These are phyloP conservation scores for Salticus scenicus DNA, from an alignment of 2,888 invertebrate species.

Conservation along the genomic window DNA sequence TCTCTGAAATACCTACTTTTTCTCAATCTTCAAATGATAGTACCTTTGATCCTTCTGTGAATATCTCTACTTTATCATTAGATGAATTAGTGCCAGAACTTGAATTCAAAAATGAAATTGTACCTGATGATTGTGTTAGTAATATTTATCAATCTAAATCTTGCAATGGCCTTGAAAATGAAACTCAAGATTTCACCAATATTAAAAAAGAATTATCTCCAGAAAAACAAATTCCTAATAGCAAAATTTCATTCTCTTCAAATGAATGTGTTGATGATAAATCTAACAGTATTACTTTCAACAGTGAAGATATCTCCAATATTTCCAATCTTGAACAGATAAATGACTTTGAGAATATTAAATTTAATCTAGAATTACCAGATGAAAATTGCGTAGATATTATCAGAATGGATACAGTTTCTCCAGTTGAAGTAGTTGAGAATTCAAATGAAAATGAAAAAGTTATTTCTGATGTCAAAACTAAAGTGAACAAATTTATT, in stretches of 20 bases:
- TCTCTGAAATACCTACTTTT: not conserved
- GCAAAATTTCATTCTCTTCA: not conserved
- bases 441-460: not conserved
- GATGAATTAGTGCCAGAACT: not conserved
- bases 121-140: not conserved
- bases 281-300: not conserved
- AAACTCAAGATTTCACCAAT: not conserved
- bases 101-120: conserved; percentile 1
- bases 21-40: conserved; percentile 11
- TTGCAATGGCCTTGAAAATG: not conserved
- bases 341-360: not conserved
- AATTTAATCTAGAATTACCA: not conserved
- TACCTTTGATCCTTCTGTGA: not conserved
- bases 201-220: not conserved
- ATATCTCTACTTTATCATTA: not conserved
- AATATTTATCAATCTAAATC: not conserved
- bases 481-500: not conserved
- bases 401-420: not conserved
- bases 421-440: not conserved
- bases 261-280: not conserved
- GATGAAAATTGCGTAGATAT: not conserved
- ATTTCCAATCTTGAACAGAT: not conserved
- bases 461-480: not conserved
- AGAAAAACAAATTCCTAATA: too few relatives aligned
- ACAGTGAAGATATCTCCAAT: not conserved